Evolutionary conservation across 2,888 invertebrate genomes (phyloP), one percentile per base, ranked within the genome.

Genomic region (Apomyelois bistriatella): DNA sequence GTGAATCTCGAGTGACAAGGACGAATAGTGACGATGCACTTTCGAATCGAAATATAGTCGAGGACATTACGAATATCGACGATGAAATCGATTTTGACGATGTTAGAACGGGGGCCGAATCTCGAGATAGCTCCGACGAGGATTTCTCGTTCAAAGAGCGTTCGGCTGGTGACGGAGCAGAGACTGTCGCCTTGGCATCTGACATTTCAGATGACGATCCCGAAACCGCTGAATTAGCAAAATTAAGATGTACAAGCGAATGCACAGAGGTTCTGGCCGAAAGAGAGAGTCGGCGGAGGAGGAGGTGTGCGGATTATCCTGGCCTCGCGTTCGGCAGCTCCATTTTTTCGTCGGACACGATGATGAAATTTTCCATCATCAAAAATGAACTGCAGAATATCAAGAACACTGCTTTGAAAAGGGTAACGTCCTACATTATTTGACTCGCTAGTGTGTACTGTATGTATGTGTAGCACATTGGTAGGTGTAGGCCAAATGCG

Each of bases 281-380:
- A 75, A 92, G 96, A 58, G 97, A 97, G 76, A 94, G 93, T 54
- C 91, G 95, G 50, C 92, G 95, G 67, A 92, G 93, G 67, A 92
- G 95, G 68, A 92, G 97, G 82, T 97, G 97, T 84, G 95, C 97
- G 38, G 97, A 97, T 79, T 98, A 98, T 88, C 98, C 97, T 0
- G 98, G 98, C 28, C 87, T 98, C 55, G 97, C 97, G 1, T 97
- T 98, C 78, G 97, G 96, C 50, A 94, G 95, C 66, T 97, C 97
- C 60, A 95, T 97, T 77, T 98, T 98, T 90, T 97, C 97, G 76
- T 98, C 98, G 54, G 98, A 98, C 80, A 98, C 98, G 8, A 95
- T 98, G 94, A 98, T 99, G 96, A 98, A 98, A 91, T 98, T 98
- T 88, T 97, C 96, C 83, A 95, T 99, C 66, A 99, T 99, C 81